Conservation (phyloP, 1,140 invertebrate species). For the Brachionus sp. region DNA sequence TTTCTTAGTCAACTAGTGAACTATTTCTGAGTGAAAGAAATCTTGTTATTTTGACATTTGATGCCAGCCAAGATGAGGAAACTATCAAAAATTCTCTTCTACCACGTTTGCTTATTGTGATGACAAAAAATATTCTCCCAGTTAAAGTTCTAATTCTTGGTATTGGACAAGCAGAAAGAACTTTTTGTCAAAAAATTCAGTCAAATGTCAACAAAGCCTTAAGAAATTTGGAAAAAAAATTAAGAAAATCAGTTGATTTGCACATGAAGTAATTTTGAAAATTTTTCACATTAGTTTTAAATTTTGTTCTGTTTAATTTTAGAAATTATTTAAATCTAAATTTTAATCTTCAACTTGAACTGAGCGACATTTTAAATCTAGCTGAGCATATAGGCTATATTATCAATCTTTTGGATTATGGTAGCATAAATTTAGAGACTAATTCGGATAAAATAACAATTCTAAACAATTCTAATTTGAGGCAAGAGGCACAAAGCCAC, state of each 20-base stretch:
- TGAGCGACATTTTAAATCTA: conserved; percentile 5
- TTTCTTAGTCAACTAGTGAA: neutral
- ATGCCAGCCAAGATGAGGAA: neutral
- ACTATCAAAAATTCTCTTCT: conserved; percentile 2
- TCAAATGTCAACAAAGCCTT: neutral
- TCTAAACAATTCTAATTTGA: neutral
- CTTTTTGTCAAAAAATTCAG: neutral
- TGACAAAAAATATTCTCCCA: conserved; percentile 6
- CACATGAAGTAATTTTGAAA: neutral
- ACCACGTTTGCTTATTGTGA: neutral
- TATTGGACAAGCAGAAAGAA: neutral
- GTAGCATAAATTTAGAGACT: neutral
- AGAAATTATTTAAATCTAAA: neutral
- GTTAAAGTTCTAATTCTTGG: neutral
- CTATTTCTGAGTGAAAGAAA: neutral
- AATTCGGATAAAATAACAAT: neutral
- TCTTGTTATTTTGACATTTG: neutral
- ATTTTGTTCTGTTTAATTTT: neutral
- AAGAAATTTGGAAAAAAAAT: neutral
- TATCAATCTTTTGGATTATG: neutral
- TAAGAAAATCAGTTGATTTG: neutral
- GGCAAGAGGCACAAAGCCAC: neutral
- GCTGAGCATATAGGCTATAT: neutral
- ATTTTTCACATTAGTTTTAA: no score
- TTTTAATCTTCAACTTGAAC: neutral